These are phyloP conservation scores for Drymonia ruficornis DNA, from an alignment of 2,888 invertebrate genomes.

Conservation along the genomic window DNA sequence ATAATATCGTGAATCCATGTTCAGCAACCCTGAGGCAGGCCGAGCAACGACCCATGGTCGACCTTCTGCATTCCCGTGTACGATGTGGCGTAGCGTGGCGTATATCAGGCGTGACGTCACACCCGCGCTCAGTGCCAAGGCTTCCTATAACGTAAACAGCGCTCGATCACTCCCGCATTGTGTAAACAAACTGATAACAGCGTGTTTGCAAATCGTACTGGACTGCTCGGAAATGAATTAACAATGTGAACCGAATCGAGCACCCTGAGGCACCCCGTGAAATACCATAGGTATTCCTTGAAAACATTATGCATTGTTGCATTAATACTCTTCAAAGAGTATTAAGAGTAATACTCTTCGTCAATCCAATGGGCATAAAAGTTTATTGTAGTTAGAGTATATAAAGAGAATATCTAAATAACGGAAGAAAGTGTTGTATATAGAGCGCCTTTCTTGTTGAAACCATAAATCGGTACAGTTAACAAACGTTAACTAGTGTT, in stretches of 20 bases:
- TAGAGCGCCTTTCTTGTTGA: conserved; percentile 15
- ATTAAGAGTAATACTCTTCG: neutral
- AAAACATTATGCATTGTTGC: neutral
- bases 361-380: neutral
- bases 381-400: neutral
- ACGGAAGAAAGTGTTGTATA: conserved; percentile 18
- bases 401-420: conserved; percentile 2
- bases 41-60: conserved; percentile 43
- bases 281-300: too few species aligned
- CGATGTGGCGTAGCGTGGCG: conserved; percentile 32
- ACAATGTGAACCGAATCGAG: conserved; percentile 8
- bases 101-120: conserved; percentile 58
- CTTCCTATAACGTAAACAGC: conserved; percentile 58
- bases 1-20: neutral
- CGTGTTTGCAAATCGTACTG: conserved; percentile 29
- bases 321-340: neutral
- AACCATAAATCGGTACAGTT: conserved; percentile 18
- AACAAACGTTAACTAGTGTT: conserved; percentile 19
- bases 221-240: conserved; percentile 17
- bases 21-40: conserved; percentile 7
- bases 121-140: conserved; percentile 69
- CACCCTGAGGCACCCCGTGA: conserved; percentile 3
- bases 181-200: conserved; percentile 56
- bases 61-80: conserved; percentile 43
- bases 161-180: conserved; percentile 56